phyloP scores from a whole-genome alignment of 2,797 vertebrate genomes.

The Rhincodon typus region DNA sequence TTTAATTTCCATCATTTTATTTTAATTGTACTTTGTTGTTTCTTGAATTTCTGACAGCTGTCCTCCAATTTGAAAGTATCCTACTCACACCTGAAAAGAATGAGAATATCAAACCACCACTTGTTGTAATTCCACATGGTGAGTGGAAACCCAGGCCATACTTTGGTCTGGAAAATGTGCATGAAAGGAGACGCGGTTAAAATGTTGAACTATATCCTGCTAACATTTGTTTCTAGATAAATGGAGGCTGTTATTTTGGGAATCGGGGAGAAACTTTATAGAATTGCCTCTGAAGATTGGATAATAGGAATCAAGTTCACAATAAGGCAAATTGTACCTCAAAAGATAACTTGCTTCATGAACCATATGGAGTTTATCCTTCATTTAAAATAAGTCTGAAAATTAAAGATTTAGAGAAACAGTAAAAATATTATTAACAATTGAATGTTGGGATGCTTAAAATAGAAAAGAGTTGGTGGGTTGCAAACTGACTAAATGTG shows the following conservation, averaged over 20 bases:
- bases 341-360: neutral
- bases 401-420: neutral
- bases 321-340: neutral
- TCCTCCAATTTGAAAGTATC: slow-evolving; percentile 81
- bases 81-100: slow-evolving; percentile 71
- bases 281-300: neutral
- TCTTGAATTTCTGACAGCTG: slow-evolving; percentile 56
- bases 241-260: neutral
- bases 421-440: neutral
- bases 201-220: neutral
- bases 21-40: neutral
- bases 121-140: slow-evolving; percentile 87
- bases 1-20: neutral
- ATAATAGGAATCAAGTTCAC: neutral
- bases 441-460: neutral
- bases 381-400: neutral
- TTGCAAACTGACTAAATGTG: too few species aligned
- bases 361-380: neutral
- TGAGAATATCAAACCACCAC: slow-evolving; percentile 64
- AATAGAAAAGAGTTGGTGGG: neutral
- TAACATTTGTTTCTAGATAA: neutral
- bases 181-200: neutral
- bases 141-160: slow-evolving; percentile 43
- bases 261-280: neutral
- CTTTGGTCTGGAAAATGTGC: neutral